phyloP scores from a whole-genome alignment of 2,797 vertebrate genomes.

The Sebastiscus tertius region DNA sequence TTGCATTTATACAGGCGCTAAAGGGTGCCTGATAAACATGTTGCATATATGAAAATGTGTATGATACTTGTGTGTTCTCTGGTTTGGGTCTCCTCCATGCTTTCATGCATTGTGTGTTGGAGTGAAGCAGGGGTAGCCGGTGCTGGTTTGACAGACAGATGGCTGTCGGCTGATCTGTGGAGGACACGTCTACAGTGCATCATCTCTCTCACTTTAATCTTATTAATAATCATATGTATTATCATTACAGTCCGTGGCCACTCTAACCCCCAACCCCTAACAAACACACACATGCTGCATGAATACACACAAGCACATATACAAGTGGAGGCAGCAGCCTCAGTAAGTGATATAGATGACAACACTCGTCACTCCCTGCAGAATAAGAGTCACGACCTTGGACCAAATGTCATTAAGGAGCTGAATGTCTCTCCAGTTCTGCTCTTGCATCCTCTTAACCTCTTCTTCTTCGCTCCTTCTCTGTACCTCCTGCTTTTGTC shows the following conservation, averaged over 20 bases:
- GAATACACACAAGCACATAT: slow-evolving; percentile 2
- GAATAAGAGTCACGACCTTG: slow-evolving; percentile 59
- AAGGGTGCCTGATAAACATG: too few relatives aligned
- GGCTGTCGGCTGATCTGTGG: slow-evolving; percentile 14
- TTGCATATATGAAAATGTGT: too few relatives aligned
- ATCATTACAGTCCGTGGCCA: slow-evolving; percentile 64
- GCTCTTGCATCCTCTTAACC: neutral
- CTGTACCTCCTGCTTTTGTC: neutral
- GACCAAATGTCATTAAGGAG: slow-evolving; percentile 40
- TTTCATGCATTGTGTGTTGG: too few relatives aligned
- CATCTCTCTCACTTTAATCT: slow-evolving; percentile 64
- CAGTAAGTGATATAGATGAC: slow-evolving; percentile 70
- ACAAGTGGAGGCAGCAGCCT: slow-evolving; percentile 17
- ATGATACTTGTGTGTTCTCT: too few relatives aligned
- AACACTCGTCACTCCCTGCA: slow-evolving; percentile 36
- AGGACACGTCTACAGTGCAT: slow-evolving; percentile 49
- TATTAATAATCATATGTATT: slow-evolving; percentile 74
- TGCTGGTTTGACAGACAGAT: slow-evolving; percentile 14
- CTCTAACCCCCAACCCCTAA: neutral
- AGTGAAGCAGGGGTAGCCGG: too few relatives aligned
- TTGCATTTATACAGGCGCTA: too few relatives aligned
- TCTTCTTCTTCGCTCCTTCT: neutral
- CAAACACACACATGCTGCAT: neutral
- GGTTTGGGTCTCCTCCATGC: too few relatives aligned
- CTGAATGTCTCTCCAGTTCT: slow-evolving; percentile 1